Base-by-base conservation (phyloP, 1,140 invertebrate genomes). In the Campodea augens region DNA sequence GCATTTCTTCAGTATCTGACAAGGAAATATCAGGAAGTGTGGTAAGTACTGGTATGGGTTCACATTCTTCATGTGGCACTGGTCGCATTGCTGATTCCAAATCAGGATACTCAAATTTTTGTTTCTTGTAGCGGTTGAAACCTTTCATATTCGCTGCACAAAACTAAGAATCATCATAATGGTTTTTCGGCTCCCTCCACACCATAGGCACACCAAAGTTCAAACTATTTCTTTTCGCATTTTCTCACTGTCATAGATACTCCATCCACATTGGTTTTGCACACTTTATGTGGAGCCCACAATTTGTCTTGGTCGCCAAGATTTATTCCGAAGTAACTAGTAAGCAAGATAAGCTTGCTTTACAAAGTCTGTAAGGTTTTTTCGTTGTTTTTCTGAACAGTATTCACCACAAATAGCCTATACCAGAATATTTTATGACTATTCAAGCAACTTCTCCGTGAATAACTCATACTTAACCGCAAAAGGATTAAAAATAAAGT, bases 301-400 rank as follows among this genome's bases (percentile, higher is more conserved):
- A 40, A 48, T 25, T 51, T 50, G 38, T 47, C 48, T 51, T 51
- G 48, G 49, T 51, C 49, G 25, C 48, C 49, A 24, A 52, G 42
- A 38, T 51, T 52, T 22, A 48, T 41, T 24, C 45, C 27, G 25
- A 52, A 51, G 39, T n/a, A n/a, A n/a, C n/a, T n/a, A n/a, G n/a
- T 52, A 52, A 18, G 40, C 45, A n/a, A 40, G 23, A 25, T 44
- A 47, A 10, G 36, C 38, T 40, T 41, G 21, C 25, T 40, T 42
- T n/a, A 25, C 38, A 45, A 52, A 41, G 4, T 41, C 3, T 21
- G 39, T 4, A 24, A 41, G 15, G 15, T 32, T 10, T 32, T 41
- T 41, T 18, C 22, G 15, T 18, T 41, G n/a, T 41, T 18, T 41
- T n/a, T 13, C 22, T 4, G 5, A 7, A 10, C 19, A 5, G n/a